Percentiles rank a stretch among this genome's conserved stretches.
These are phyloP conservation scores for Folsomia candida DNA, from an alignment of 2,888 invertebrate genomes.

Conservation along the genomic window DNA sequence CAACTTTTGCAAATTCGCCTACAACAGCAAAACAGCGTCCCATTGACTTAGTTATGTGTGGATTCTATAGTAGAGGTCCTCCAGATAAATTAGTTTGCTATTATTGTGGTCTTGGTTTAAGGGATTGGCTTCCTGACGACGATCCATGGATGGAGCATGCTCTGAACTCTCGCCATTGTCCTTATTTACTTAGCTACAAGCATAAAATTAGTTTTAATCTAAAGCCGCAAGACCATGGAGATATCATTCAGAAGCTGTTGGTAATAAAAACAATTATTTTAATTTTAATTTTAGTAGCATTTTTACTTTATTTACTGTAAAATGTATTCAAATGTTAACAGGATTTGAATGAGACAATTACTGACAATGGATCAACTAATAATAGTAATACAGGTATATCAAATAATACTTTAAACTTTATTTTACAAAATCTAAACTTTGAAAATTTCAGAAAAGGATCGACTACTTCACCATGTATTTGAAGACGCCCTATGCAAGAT, in stretches of 20 bases:
- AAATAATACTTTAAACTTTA: too few relatives aligned
- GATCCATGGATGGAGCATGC: constrained; percentile 34
- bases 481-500: not conserved
- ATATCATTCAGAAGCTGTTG: not conserved
- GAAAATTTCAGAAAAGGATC: too few relatives aligned
- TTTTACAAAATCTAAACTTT: too few relatives aligned
- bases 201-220: not conserved
- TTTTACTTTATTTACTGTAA: not conserved
- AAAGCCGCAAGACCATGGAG: too few relatives aligned
- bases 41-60: constrained; percentile 19
- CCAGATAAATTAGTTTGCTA: constrained; percentile 26
- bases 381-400: too few relatives aligned
- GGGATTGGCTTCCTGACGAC: constrained; percentile 23
- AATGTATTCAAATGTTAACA: too few relatives aligned
- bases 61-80: constrained; percentile 26
- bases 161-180: constrained; percentile 4
- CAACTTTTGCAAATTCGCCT: not conserved
- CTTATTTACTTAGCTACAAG: not conserved
- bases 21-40: not conserved
- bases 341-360: too few relatives aligned
- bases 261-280: not conserved
- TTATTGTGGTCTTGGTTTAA: constrained; percentile 30
- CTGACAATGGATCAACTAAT: too few relatives aligned
- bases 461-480: too few relatives aligned
- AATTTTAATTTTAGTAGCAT: not conserved